Conservation (phyloP, 35 echinoderm and acorn worm genomes). For the Lytechinus pictus region DNA sequence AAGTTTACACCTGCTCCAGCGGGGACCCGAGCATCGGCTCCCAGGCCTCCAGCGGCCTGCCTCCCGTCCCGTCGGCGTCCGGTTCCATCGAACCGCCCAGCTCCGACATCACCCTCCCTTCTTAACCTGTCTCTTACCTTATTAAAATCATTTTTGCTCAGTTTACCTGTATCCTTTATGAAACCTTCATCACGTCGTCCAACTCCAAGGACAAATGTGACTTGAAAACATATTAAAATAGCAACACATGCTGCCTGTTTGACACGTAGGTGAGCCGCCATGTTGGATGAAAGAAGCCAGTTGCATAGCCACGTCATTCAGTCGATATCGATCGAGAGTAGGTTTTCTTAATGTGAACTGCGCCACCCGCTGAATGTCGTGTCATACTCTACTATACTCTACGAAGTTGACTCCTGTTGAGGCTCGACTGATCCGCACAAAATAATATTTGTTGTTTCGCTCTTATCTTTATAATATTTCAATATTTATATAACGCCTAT, state of each 20-base stretch:
- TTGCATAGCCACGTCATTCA: too few relatives aligned
- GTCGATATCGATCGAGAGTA: too few relatives aligned
- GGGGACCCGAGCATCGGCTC: background rate
- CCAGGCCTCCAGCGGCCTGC: background rate
- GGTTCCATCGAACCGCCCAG: background rate
- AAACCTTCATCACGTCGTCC: constrained; percentile 12
- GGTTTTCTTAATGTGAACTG: too few relatives aligned
- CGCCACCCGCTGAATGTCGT: too few relatives aligned
- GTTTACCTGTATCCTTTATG: background rate
- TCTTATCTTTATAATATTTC: too few relatives aligned
- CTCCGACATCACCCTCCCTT: background rate
- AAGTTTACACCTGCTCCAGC: background rate
- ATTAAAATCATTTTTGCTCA: background rate
- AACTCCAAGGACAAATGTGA: background rate
- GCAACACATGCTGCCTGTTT: constrained; percentile 55
- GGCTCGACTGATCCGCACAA: too few relatives aligned
- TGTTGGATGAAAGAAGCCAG: constrained; percentile 35
- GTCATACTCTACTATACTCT: too few relatives aligned
- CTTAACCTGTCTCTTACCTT: constrained; percentile 18
- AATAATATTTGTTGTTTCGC: too few relatives aligned
- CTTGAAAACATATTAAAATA: constrained; percentile 42
- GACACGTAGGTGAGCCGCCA: constrained; percentile 77
- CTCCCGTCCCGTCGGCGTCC: background rate
- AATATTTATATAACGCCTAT: too few relatives aligned
- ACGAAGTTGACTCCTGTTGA: too few relatives aligned